phyloP scores from a whole-genome alignment of 2,797 vertebrate species.

The Neosilurus hyrtlii region DNA sequence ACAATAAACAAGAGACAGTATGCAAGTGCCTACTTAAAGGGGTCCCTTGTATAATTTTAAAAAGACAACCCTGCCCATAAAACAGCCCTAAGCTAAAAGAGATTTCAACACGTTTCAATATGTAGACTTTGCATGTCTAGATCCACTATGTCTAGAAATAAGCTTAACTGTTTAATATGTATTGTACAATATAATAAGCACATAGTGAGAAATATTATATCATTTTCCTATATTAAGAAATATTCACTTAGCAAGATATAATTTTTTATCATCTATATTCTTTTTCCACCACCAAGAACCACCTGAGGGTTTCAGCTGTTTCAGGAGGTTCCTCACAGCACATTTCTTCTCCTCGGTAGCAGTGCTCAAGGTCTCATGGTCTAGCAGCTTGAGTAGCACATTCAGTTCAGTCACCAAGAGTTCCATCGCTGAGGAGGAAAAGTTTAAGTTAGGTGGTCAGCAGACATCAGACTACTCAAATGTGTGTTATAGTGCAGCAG shows the following conservation, averaged over 20 bases:
- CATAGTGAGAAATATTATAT: not conserved
- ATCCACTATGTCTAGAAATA: not conserved
- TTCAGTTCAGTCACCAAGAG: constrained; percentile 88
- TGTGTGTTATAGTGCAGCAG: constrained; percentile 36
- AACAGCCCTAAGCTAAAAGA: no score
- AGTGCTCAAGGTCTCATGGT: constrained; percentile 88
- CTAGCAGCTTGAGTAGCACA: constrained; percentile 87
- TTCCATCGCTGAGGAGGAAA: constrained; percentile 78
- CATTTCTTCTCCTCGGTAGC: constrained; percentile 88
- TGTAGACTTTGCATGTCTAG: not conserved
- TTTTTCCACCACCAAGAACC: not conserved
- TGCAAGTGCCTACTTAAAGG: no score
- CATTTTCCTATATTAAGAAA: not conserved
- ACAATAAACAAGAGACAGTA: no score
- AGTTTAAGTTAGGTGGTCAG: constrained; percentile 39
- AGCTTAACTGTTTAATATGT: not conserved
- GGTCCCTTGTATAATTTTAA: no score
- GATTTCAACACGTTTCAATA: not conserved
- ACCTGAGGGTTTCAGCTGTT: constrained; percentile 83
- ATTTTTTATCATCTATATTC: not conserved
- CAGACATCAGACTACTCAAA: constrained; percentile 34
- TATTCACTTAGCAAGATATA: not conserved
- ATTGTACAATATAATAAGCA: not conserved
- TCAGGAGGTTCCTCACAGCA: constrained; percentile 84
- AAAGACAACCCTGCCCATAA: no score